Percentiles rank a stretch among this genome's conserved stretches.
Evolutionary conservation across 2,797 vertebrate genomes (phyloP).

Genomic region (Bradypus variegatus): DNA sequence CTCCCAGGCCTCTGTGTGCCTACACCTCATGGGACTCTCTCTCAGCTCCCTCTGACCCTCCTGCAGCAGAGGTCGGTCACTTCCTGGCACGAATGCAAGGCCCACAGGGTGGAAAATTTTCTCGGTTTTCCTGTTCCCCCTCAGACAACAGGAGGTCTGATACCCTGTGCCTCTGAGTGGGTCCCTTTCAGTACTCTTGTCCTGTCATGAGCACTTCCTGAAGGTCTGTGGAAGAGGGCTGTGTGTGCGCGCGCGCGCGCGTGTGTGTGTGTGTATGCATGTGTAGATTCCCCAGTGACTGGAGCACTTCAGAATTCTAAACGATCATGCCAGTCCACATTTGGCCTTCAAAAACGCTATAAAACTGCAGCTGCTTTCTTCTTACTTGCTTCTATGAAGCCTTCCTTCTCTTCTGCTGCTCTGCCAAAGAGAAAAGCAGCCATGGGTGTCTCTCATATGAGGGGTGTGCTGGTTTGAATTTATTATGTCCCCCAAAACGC

Average conservation of each 20-base stretch:
- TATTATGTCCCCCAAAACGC: too few species aligned
- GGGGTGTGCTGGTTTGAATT: too few species aligned
- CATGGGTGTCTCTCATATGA: background rate
- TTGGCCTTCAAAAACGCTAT: background rate
- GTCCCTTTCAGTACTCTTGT: background rate
- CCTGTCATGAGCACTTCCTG: background rate
- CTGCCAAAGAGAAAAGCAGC: background rate
- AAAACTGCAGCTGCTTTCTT: background rate
- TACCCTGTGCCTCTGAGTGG: background rate
- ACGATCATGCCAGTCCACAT: background rate
- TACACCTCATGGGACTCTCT: background rate
- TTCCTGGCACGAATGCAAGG: accelerated
- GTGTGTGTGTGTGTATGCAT: accelerated
- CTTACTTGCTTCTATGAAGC: background rate
- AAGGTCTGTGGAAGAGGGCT: background rate
- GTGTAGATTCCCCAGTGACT: background rate
- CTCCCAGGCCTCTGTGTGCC: background rate
- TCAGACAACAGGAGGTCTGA: background rate
- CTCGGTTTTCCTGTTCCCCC: background rate
- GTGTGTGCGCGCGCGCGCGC: too few species aligned
- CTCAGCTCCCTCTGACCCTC: background rate
- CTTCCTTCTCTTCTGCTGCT: background rate
- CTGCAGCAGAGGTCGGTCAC: accelerated
- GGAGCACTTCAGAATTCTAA: background rate
- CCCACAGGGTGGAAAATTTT: background rate